A percentile compares a stretch with the other conserved stretches of the same genome.
These are phyloP conservation scores for Spodoptera littoralis DNA, from an alignment of 2,888 invertebrate genomes.

Conservation along the genomic window DNA sequence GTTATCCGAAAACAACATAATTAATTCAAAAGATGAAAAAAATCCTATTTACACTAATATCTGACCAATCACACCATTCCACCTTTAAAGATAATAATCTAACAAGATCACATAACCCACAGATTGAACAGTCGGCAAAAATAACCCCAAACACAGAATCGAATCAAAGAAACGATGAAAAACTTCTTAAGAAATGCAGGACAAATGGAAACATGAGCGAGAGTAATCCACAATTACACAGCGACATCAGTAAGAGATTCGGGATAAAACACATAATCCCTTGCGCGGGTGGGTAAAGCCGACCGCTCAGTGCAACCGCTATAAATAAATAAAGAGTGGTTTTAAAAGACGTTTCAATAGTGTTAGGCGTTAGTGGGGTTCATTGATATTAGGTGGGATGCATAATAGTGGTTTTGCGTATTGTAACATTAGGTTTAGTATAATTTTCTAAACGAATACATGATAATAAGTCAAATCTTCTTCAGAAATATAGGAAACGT, in stretches of 20 bases:
- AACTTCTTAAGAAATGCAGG: constrained; percentile 58
- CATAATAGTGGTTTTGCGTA: too few species aligned
- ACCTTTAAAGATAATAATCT: too few species aligned
- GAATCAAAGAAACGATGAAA: constrained; percentile 41
- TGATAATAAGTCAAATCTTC: too few species aligned
- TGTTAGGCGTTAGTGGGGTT: constrained; percentile 17
- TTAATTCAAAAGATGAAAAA: too few species aligned
- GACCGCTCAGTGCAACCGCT: constrained; percentile 49
- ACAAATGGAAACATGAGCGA: constrained; percentile 82
- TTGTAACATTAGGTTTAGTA: too few species aligned
- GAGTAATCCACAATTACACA: constrained; percentile 86
- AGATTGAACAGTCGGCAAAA: constrained; percentile 17
- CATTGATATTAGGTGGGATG: background rate
- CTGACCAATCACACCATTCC: too few species aligned
- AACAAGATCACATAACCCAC: too few species aligned
- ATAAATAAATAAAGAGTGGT: constrained; percentile 51
- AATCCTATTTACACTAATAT: too few species aligned
- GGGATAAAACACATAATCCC: constrained; percentile 85
- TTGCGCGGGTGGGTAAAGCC: constrained; percentile 56
- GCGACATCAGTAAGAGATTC: constrained; percentile 85
- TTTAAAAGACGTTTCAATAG: constrained; percentile 35
- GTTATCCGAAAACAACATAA: too few species aligned
- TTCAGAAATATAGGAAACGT: too few species aligned
- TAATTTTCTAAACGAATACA: too few species aligned
- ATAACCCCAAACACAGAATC: constrained; percentile 16